Evolutionary conservation across 2,888 invertebrate species (phyloP), one percentile per base, ranked within the genome.

Genomic region (Lordiphosa fenestrarum): DNA sequence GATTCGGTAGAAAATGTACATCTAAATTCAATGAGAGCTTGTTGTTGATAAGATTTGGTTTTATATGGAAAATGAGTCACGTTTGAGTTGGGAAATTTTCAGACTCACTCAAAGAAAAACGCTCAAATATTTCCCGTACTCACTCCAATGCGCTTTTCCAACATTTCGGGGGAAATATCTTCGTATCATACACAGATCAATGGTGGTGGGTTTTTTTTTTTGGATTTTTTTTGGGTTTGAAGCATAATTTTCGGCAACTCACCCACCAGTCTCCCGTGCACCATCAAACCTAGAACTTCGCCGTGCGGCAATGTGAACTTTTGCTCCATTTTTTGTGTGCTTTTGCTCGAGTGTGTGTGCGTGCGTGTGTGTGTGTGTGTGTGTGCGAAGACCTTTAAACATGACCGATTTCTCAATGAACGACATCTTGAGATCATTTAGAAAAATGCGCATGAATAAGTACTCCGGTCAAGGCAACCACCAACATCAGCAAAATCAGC

Each of bases 241-340:
- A 67, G 73, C 69, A 56, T 68, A 74, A 58, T 73, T 85, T 87
- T 77, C 63, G 84, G 78, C 77, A 78, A 77, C 84, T 84, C 87
- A 85, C 80, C 84, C 88, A 84, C 83, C 88, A 89, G 89, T 89
- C 86, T 83, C 71, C 72, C 65, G 63, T 65, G 75, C 75, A 81
- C 82, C 77, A 78, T 76, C 85, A 72, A 81, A 71, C 83, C 69
- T 69, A 73, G 57, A 85, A 73, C 86, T 73, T 75, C 75, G 73
- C 38, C 30, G 59, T 51, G 59, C 78, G 80, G 74, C 72, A 71
- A 75, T 82, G 83, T 82, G 60, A 74, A 42, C 36, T 49, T 37
- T 46, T 51, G 47, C 42, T 39, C 35, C 23, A 37, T 57, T 36
- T 41, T 21, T 19, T 42, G 38, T 38, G 46, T 15, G 41, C 25